These are phyloP conservation scores for Amiota minor DNA, from an alignment of 2,888 invertebrate genomes.

Conservation along the genomic window DNA sequence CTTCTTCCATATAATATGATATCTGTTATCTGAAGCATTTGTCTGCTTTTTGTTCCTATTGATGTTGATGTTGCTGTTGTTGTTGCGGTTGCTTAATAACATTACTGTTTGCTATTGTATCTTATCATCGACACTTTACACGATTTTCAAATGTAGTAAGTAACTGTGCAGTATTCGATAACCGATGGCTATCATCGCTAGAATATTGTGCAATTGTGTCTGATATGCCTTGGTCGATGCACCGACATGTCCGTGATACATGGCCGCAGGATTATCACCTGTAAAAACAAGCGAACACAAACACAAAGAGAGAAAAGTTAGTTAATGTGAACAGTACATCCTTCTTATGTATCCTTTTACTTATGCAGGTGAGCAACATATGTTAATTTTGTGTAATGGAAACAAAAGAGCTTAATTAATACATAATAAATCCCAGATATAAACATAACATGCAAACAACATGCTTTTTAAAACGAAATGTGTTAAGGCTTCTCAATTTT, in stretches of 20 bases:
- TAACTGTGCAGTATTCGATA: constrained; percentile 67
- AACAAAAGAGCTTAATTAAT: constrained; percentile 10
- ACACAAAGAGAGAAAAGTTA: neutral
- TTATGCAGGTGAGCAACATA: neutral
- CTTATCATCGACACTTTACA: constrained; percentile 46
- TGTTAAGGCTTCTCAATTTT: too few species aligned
- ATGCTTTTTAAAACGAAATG: too few species aligned
- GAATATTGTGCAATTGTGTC: constrained; percentile 68
- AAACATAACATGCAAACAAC: too few species aligned
- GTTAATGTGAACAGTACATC: neutral
- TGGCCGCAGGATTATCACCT: constrained; percentile 88
- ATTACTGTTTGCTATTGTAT: constrained; percentile 36
- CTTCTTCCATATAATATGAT: too few species aligned
- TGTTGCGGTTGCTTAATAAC: neutral
- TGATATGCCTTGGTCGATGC: constrained; percentile 73
- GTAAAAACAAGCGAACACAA: constrained; percentile 62
- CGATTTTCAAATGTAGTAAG: constrained; percentile 61
- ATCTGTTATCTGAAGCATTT: neutral
- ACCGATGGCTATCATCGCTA: constrained; percentile 66
- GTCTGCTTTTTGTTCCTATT: neutral
- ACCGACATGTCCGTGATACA: constrained; percentile 77
- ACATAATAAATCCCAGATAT: too few species aligned
- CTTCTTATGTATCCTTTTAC: neutral
- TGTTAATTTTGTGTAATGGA: neutral
- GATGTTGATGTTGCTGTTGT: neutral